Conservation (phyloP, 2,113 vertebrate species). For the Halichoerus grypus region DNA sequence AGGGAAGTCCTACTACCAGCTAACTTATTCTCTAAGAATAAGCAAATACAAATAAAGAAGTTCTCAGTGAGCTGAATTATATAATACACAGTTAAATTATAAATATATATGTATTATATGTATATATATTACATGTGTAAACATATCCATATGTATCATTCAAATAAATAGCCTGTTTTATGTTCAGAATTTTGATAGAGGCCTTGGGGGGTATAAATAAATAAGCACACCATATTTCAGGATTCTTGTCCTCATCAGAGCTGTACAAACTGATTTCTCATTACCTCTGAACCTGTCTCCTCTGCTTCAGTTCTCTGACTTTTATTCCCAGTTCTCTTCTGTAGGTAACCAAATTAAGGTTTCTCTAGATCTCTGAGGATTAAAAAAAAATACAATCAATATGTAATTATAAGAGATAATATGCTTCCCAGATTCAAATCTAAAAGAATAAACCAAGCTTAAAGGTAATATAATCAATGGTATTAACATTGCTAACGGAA, state of each 20-base stretch:
- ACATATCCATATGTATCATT: neutral
- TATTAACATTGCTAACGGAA: neutral
- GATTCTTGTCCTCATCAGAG: neutral
- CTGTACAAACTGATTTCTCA: neutral
- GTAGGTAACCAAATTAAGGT: neutral
- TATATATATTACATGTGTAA: neutral
- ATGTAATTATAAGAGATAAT: constrained; percentile 31
- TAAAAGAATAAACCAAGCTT: constrained; percentile 54
- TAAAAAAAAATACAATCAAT: constrained; percentile 54
- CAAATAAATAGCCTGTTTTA: neutral
- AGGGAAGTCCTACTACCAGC: neutral
- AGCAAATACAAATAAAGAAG: neutral
- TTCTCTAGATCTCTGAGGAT: neutral
- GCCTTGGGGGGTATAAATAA: neutral
- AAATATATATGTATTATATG: neutral
- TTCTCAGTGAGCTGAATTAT: neutral
- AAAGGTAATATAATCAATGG: neutral
- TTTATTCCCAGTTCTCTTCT: constrained; percentile 29
- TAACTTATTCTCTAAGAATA: neutral
- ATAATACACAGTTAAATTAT: neutral
- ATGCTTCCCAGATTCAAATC: constrained; percentile 6
- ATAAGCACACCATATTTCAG: neutral
- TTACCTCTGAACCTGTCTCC: neutral
- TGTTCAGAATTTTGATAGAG: neutral
- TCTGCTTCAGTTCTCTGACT: neutral